A percentile compares a stretch with the other conserved stretches of the same genome.
phyloP scores from a whole-genome alignment of 2,113 vertebrate species.

The Cebus imitator region DNA sequence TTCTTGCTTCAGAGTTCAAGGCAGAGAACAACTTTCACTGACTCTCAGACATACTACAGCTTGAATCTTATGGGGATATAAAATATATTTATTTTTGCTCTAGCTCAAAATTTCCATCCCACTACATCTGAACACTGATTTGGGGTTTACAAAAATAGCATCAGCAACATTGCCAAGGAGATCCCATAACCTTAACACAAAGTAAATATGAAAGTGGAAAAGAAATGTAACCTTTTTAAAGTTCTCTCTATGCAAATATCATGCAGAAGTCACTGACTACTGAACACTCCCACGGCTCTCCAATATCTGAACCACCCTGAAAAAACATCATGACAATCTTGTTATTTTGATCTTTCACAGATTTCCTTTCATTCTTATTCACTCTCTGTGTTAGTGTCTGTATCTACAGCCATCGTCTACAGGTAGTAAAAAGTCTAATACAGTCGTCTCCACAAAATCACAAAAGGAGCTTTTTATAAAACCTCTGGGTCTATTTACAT shows the following conservation, averaged over 20 bases:
- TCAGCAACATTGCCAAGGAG: slow-evolving; percentile 39
- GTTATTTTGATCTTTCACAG: slow-evolving; percentile 15
- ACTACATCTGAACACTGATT: slow-evolving; percentile 42
- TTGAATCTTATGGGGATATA: slow-evolving; percentile 33
- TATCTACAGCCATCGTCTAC: neutral
- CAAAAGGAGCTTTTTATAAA: neutral
- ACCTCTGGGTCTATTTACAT: neutral
- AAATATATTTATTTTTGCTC: slow-evolving; percentile 52
- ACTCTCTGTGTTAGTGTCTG: neutral
- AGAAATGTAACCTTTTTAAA: slow-evolving; percentile 75
- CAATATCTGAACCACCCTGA: neutral
- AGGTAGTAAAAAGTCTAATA: neutral
- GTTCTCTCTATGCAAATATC: slow-evolving; percentile 72
- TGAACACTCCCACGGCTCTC: neutral
- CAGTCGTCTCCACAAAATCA: neutral
- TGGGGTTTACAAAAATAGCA: slow-evolving; percentile 67
- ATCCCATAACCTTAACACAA: slow-evolving; percentile 69
- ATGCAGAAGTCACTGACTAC: slow-evolving; percentile 48
- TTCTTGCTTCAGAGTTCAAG: slow-evolving; percentile 39
- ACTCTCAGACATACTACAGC: neutral
- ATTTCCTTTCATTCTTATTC: neutral
- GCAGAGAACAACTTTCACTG: neutral
- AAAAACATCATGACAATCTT: neutral
- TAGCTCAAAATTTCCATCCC: slow-evolving; percentile 50
- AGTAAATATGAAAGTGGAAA: slow-evolving; percentile 70